Conservation (phyloP, 2,888 invertebrate genomes). For the Penaeus monodon region DNA sequence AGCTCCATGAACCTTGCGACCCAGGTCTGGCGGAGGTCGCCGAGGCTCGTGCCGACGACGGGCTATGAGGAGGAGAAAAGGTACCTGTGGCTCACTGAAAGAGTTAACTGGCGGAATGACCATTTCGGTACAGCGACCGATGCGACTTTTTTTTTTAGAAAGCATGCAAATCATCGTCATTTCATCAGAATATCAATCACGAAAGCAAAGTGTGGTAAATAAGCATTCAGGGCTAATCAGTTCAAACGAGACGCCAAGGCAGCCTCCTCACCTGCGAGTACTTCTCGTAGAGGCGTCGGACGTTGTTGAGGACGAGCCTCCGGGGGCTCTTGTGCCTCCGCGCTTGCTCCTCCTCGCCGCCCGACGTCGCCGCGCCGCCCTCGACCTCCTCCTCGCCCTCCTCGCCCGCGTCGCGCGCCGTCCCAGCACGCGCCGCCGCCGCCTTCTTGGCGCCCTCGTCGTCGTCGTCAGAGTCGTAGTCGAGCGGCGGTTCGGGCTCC, state of each 20-base stretch:
- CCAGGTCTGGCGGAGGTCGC: conserved; percentile 42
- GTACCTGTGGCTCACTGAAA: neutral
- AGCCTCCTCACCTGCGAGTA: conserved; percentile 24
- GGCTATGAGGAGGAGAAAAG: neutral
- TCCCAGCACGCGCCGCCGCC: neutral
- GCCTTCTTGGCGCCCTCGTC: conserved; percentile 27
- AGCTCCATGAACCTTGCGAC: conserved; percentile 30
- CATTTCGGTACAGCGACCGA: too few relatives aligned
- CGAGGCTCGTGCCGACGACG: conserved; percentile 26
- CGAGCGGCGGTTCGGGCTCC: conserved; percentile 24
- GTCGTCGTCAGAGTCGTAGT: conserved; percentile 53
- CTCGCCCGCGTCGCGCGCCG: conserved; percentile 1
- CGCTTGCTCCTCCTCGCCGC: conserved; percentile 26
- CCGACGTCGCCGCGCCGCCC: neutral
- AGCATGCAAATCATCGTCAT: too few relatives aligned
- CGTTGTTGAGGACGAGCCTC: conserved; percentile 34
- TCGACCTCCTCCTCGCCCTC: neutral
- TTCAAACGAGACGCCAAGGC: too few relatives aligned
- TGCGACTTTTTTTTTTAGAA: too few relatives aligned
- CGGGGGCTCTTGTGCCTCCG: conserved; percentile 25
- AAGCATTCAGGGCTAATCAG: neutral
- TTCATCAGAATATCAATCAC: too few relatives aligned
- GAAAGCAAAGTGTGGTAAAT: neutral
- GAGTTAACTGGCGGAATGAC: neutral
- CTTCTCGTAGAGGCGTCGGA: conserved; percentile 12